Percentiles rank a stretch among this genome's conserved stretches.
phyloP scores from a whole-genome alignment of 2,113 vertebrate genomes.

The Aleadryas rufinucha region DNA sequence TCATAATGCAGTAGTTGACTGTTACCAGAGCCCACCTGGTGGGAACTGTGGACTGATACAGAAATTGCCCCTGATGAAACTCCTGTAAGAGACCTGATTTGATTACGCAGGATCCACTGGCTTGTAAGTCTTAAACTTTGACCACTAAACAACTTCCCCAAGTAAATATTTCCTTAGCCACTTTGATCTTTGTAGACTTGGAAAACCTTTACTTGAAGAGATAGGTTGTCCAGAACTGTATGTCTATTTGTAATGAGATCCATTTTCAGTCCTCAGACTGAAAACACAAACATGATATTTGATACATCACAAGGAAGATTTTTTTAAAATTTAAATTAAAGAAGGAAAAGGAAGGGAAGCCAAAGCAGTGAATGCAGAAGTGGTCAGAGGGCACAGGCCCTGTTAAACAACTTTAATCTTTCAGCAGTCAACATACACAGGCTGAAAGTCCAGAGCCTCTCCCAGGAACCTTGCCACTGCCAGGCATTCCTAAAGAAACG shows the following conservation, averaged over 20 bases:
- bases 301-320: not conserved
- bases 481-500: not conserved
- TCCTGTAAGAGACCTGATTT: not conserved
- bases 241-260: not conserved
- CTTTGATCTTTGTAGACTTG: not conserved
- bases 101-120: not conserved
- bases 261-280: not conserved
- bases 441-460: not conserved
- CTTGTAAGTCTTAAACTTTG: not conserved
- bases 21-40: not conserved
- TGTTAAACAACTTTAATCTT: not conserved
- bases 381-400: not conserved
- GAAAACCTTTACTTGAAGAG: not conserved
- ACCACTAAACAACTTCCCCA: not conserved
- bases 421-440: not conserved
- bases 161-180: not conserved
- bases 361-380: not conserved
- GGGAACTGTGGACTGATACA: not conserved
- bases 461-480: not conserved
- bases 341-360: not conserved
- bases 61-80: not conserved
- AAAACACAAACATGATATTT: not conserved
- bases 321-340: not conserved
- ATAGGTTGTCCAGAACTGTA: not conserved
- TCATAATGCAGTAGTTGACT: not conserved